A percentile compares a stretch with the other conserved stretches of the same genome.
Conservation (phyloP, 2,888 invertebrate species). For the Biston stratarius region DNA sequence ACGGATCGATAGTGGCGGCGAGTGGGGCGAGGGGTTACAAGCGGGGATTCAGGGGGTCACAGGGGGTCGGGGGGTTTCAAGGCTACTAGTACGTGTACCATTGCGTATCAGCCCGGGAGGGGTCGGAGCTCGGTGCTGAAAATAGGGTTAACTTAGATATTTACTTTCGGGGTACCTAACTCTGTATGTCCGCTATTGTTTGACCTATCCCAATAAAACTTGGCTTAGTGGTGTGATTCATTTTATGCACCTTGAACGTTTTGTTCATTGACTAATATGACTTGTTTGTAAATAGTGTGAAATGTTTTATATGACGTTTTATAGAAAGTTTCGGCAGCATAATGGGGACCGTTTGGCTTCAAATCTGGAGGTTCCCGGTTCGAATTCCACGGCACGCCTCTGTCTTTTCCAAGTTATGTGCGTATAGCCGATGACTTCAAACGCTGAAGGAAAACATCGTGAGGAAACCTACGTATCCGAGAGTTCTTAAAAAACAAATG, state of each 20-base stretch:
- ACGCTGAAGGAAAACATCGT: too few relatives aligned
- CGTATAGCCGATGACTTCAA: too few relatives aligned
- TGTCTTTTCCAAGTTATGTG: too few relatives aligned
- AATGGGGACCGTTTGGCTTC: too few relatives aligned
- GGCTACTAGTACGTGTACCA: slow-evolving; percentile 61
- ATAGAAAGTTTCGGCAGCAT: too few relatives aligned
- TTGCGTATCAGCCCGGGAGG: slow-evolving; percentile 51
- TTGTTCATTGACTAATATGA: background rate
- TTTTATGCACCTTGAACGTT: background rate
- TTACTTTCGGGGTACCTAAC: slow-evolving; percentile 9
- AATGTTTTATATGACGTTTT: too few relatives aligned
- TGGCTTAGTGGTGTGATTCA: background rate
- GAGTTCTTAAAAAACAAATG: too few relatives aligned
- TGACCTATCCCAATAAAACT: slow-evolving; percentile 18
- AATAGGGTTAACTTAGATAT: slow-evolving; percentile 6
- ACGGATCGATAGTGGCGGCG: slow-evolving; percentile 54
- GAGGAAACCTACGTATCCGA: too few relatives aligned
- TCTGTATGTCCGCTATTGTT: slow-evolving; percentile 11
- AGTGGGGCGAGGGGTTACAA: slow-evolving; percentile 8
- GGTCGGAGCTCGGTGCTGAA: slow-evolving; percentile 12
- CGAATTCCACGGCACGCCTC: too few relatives aligned
- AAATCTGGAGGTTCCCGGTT: too few relatives aligned
- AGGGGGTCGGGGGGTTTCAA: slow-evolving; percentile 48
- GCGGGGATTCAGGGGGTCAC: slow-evolving; percentile 12
- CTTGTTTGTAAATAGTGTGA: background rate